These are phyloP conservation scores for Poicephalus meyeri DNA, from an alignment of 2,113 vertebrate genomes.

Conservation along the genomic window DNA sequence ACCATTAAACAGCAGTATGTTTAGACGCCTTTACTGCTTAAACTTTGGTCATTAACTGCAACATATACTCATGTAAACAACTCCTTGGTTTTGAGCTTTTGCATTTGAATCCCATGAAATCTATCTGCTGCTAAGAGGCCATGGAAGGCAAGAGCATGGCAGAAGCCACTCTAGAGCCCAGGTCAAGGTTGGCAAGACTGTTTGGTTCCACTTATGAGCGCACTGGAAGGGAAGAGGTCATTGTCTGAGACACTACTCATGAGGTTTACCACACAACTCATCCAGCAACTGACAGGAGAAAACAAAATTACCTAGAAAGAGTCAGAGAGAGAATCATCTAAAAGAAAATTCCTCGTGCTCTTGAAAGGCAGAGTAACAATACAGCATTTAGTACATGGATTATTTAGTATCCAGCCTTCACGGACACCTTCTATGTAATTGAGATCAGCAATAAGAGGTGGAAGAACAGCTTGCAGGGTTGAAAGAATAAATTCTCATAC, in stretches of 20 bases:
- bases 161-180: neutral
- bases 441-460: neutral
- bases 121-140: neutral
- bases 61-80: neutral
- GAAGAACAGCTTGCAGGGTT: neutral
- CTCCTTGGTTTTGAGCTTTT: neutral
- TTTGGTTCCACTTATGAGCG: neutral
- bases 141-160: neutral
- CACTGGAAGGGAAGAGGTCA: neutral
- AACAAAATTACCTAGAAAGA: neutral
- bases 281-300: neutral
- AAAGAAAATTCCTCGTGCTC: neutral
- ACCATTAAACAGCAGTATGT: neutral
- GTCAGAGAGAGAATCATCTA: neutral
- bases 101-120: neutral
- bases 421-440: neutral
- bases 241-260: neutral
- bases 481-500: neutral
- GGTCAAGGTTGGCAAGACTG: neutral
- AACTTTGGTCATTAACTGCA: neutral
- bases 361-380: neutral
- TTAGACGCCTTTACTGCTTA: neutral
- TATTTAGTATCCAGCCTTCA: neutral
- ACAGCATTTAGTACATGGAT: neutral
- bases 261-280: neutral